phyloP scores from a whole-genome alignment of 2,113 vertebrate species.

The Antechinus flavipes region DNA sequence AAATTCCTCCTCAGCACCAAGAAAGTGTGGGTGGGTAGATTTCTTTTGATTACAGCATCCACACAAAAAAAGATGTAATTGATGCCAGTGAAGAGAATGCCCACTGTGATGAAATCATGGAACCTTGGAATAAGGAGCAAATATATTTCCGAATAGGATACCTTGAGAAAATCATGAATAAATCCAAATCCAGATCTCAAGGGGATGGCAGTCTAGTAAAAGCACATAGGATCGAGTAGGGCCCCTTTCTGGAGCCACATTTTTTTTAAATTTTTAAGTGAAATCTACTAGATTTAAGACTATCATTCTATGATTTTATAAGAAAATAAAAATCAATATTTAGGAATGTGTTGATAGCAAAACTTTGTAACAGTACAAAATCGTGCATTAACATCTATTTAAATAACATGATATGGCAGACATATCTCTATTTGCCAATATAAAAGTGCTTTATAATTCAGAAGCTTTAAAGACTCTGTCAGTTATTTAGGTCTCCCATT shows the following conservation, averaged over 20 bases:
- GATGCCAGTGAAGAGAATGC: background rate
- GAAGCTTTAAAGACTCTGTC: background rate
- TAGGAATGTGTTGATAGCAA: background rate
- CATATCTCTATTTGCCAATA: background rate
- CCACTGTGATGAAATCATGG: background rate
- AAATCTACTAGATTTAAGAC: background rate
- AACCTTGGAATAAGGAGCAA: background rate
- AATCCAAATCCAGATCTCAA: background rate
- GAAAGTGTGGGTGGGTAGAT: conserved; percentile 21
- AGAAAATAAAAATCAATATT: background rate
- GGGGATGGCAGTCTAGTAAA: background rate
- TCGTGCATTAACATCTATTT: background rate
- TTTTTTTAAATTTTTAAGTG: background rate
- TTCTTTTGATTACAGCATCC: background rate
- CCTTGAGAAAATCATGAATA: background rate
- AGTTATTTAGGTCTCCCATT: background rate
- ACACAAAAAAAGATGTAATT: background rate
- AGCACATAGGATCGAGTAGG: background rate
- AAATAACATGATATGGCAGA: background rate
- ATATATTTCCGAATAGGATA: background rate
- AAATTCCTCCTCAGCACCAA: conserved; percentile 37
- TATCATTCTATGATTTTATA: background rate
- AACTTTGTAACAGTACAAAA: background rate
- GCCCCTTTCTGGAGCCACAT: background rate
- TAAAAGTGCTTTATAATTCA: background rate